Evolutionary conservation across 2,888 invertebrate genomes (phyloP), one percentile per base, ranked within the genome.

Genomic region (Bellardia bayeri): DNA sequence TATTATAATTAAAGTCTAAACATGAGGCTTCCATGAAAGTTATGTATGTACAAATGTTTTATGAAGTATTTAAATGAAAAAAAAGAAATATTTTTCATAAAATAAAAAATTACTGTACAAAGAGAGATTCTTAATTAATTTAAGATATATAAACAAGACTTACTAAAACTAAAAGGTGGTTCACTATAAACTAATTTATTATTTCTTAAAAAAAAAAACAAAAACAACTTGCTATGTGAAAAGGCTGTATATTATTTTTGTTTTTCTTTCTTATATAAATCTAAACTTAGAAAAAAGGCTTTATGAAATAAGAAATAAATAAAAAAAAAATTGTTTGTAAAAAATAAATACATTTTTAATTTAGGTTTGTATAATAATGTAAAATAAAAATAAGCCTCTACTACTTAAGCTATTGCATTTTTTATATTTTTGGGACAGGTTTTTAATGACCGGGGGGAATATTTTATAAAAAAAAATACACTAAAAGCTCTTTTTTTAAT

Each of bases 391-490:
- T 64, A 87, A 87, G 87, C 87, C 87, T 87, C 87, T 87, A 74
- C 87, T 87, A 87, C 87, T 87, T 87, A 87, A 87, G 49, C 84
- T 87, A 87, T 84, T 87, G 87, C 84, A 87, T 84, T 87, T 23
- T 56, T 69, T 64, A 33, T 78, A 45, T 33, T 42, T 82, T 74
- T 75, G 58, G 75, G 58, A 11, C n/a, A 45, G 76, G 37, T 66
- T 45, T 37, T 49, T 54, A 23, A 69, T 58, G 66, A 66, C 45
- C 54, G 64, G 30, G 3, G 45, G n/a, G 13, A 0, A 13, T 30
- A 1, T 42, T 63, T 30, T 66, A 11, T 23, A 23, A 58, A 3
- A 58, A 16, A 49, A 64, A 72, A 63, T 61, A 75, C 2, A 71
- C 37, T 33, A 76, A 71, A 78, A 83, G 66, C 49, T 61, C 58